Conservation (phyloP, 2,888 invertebrate species). For the Drosophila picticornis region DNA sequence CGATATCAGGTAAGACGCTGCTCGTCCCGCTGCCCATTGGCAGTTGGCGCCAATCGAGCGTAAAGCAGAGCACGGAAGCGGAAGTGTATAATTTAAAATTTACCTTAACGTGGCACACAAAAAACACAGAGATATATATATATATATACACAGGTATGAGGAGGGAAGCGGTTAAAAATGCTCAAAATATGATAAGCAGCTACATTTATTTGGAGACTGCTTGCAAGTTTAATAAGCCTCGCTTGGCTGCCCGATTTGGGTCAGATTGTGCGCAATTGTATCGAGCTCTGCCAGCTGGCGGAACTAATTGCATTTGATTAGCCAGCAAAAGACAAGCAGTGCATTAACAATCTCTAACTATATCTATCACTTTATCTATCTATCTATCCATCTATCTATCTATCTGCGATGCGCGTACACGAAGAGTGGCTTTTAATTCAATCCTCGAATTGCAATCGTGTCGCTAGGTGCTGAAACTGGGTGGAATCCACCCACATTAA, state of each 20-base stretch:
- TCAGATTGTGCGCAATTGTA: constrained; percentile 12
- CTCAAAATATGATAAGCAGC: constrained; percentile 64
- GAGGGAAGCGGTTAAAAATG: constrained; percentile 52
- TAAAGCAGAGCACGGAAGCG: constrained; percentile 70
- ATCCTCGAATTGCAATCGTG: not conserved
- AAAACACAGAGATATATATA: constrained; percentile 1
- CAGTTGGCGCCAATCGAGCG: constrained; percentile 73
- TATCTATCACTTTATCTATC: not conserved
- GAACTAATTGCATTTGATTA: constrained; percentile 52
- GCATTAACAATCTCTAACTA: not conserved
- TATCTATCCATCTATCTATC: not conserved
- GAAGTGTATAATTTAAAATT: constrained; percentile 81
- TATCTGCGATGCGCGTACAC: not conserved
- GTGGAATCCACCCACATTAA: constrained; percentile 31
- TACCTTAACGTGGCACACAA: constrained; percentile 61
- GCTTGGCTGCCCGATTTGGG: constrained; percentile 42
- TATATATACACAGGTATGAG: not conserved
- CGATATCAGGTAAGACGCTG: constrained; percentile 6
- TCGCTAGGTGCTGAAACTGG: constrained; percentile 14
- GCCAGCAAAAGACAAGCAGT: constrained; percentile 3
- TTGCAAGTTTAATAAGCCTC: constrained; percentile 44
- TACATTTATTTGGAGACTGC: constrained; percentile 31
- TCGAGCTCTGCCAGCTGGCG: constrained; percentile 10
- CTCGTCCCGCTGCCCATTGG: constrained; percentile 1
- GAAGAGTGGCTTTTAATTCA: constrained; percentile 32